These are phyloP conservation scores for Diarsia dahlii DNA, from an alignment of 2,888 invertebrate species.

Conservation along the genomic window DNA sequence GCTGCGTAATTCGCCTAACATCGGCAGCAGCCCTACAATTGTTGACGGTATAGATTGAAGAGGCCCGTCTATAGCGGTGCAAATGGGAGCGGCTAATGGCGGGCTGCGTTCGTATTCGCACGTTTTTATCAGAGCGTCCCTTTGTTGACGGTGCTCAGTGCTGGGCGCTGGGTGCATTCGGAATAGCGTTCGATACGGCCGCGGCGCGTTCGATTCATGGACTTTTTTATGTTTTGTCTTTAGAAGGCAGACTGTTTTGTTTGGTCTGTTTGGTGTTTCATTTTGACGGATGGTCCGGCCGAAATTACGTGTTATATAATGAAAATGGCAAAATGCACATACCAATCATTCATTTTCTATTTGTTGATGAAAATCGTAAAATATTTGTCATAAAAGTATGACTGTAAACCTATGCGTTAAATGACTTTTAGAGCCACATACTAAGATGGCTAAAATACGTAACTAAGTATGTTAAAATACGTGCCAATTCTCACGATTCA, in stretches of 20 bases:
- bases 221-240: constrained; percentile 79
- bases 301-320: constrained; percentile 12
- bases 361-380: constrained; percentile 1
- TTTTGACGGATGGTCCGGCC: constrained; percentile 32
- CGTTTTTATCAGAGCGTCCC: constrained; percentile 88
- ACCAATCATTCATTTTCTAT: too few relatives aligned
- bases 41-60: constrained; percentile 88
- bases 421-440: background rate
- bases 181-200: constrained; percentile 86
- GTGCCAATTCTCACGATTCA: background rate
- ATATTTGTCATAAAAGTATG: background rate
- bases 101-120: constrained; percentile 86
- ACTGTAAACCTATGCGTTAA: background rate
- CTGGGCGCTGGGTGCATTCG: constrained; percentile 84
- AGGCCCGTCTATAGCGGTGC: constrained; percentile 85
- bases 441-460: background rate
- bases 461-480: background rate
- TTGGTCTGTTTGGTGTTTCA: constrained; percentile 54
- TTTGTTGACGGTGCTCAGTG: constrained; percentile 87
- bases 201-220: constrained; percentile 74
- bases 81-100: constrained; percentile 89
- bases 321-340: background rate
- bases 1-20: constrained; percentile 17
- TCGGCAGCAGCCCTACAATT: constrained; percentile 79
- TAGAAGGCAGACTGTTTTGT: constrained; percentile 79